Base-by-base conservation (phyloP, 1,140 invertebrate species). In the Apis cerana region DNA sequence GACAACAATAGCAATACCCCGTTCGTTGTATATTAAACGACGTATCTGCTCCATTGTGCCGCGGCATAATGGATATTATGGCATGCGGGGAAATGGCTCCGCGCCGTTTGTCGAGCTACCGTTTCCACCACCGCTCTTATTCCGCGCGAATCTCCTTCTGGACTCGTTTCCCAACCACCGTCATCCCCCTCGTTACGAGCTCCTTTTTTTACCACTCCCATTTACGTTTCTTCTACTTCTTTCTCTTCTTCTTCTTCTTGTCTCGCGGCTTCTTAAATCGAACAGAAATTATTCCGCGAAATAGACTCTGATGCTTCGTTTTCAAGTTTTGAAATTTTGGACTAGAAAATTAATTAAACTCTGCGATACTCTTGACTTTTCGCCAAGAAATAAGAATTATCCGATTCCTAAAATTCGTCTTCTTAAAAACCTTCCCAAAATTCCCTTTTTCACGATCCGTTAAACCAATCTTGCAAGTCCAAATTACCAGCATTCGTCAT, bases 21-120 rank as follows among this genome's bases (percentile, higher is more conserved):
- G 83, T 88, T 88, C 86, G 67, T 67, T 87, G 83, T 88, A 81
- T 80, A 85, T 88, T 88, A 88, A 88, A 77, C 86, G 77, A 64
- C 77, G 74, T 61, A 80, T 71, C 75, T 87, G 84, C 61, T 69
- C 83, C 80, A 88, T 88, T 88, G 86, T 88, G 21, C 65, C 11
- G 56, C n/a, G 54, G 59, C 61, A 88, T 88, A 88, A 88, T 88
- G 69, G 87, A 88, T 85, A 88, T 88, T 88, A 85, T 80, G 87
- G 87, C 87, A 88, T 82, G 75, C 76, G 83, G 84, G 64, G 71
- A 88, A 88, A 88, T 85, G 87, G 65, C 80, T 76, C 3, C 17
- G 67, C 62, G 21, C 67, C 79, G 82, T 65, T 87, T 85, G 61
- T 81, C 65, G 76, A 67, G 74, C n/a, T 21, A 50, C 75, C 75